These are phyloP conservation scores for Sarcophaga subvicina DNA, from an alignment of 2,888 invertebrate genomes.

Conservation along the genomic window DNA sequence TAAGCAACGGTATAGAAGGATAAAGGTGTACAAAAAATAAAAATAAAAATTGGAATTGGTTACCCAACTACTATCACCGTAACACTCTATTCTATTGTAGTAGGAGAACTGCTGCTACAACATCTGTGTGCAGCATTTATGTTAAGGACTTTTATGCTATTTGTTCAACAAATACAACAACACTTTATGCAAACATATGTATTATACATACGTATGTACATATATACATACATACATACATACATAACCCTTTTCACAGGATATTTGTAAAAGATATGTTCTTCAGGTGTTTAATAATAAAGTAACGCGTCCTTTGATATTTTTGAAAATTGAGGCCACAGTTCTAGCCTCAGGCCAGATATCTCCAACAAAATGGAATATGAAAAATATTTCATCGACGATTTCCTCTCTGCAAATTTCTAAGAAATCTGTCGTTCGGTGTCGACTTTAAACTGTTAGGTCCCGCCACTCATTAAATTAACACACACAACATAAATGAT, in stretches of 20 bases:
- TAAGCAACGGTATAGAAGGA: neutral
- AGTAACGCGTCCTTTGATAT: too few relatives aligned
- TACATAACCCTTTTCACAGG: neutral
- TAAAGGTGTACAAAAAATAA: neutral
- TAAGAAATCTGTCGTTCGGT: too few relatives aligned
- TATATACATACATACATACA: neutral
- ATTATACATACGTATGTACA: constrained; percentile 2
- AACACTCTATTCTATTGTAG: neutral
- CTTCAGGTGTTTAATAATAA: neutral
- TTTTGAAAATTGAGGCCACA: too few relatives aligned
- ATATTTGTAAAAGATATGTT: neutral
- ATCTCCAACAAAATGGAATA: too few relatives aligned
- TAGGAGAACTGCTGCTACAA: constrained; percentile 1
- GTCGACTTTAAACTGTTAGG: too few relatives aligned
- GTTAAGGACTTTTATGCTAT: constrained; percentile 50
- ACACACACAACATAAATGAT: too few relatives aligned
- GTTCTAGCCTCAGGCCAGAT: too few relatives aligned
- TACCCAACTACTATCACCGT: constrained; percentile 13
- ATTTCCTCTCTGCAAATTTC: too few relatives aligned
- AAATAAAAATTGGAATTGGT: constrained; percentile 2
- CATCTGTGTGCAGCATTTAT: constrained; percentile 50
- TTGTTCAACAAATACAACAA: constrained; percentile 43
- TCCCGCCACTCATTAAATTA: too few relatives aligned
- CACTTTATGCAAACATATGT: constrained; percentile 13
- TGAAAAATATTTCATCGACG: too few relatives aligned